Evolutionary conservation across 2,113 vertebrate genomes (phyloP), one percentile per base, ranked within the genome.

Genomic region (Cephalophus harveyi): DNA sequence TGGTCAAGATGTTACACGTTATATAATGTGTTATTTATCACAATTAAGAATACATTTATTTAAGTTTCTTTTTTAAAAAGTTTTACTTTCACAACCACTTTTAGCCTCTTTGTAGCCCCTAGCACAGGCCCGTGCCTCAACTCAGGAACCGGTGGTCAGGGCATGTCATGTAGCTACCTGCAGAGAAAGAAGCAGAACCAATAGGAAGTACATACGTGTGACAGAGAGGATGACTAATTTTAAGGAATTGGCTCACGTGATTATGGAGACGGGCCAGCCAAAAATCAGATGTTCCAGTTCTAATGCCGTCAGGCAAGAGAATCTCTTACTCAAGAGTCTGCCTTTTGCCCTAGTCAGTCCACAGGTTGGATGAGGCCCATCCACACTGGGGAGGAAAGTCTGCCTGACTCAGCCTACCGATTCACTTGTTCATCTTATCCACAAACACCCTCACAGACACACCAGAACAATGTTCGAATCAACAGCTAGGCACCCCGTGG

Each of bases 31-130:
- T 15, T 40, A 71, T 87, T 71, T 36, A 28, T 46, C 62, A 87
- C 84, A 60, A 43, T 55, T 54, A 64, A 59, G 84, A 97, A 87
- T 33, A 62, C 64, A 50, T 30, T 89, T 71, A 36, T 54, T 55
- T 36, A 83, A 36, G 28, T 36, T 27, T 16, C 62, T 14, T 36
- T 19, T n/a, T 95, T 19, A 21, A n/a, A 30, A 40, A 82, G 9
- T 23, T 84, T 96, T 48, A 40, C 60, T 43, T 59, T 89, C 27
- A 91, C 16, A 43, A 50, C 25, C 71, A 54, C 10, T 55, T 86
- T 91, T 76, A 78, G 30, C 27, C 14, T 62, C 64, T 76, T 54
- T 16, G 5, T 8, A 50, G n/a, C 64, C 48, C 46, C 79, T 27
- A 43, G 48, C 17, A 79, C 57, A 78, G 40, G 60, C 57, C 25